phyloP scores from a whole-genome alignment of 2,113 vertebrate species.

The Cephalopterus ornatus region DNA sequence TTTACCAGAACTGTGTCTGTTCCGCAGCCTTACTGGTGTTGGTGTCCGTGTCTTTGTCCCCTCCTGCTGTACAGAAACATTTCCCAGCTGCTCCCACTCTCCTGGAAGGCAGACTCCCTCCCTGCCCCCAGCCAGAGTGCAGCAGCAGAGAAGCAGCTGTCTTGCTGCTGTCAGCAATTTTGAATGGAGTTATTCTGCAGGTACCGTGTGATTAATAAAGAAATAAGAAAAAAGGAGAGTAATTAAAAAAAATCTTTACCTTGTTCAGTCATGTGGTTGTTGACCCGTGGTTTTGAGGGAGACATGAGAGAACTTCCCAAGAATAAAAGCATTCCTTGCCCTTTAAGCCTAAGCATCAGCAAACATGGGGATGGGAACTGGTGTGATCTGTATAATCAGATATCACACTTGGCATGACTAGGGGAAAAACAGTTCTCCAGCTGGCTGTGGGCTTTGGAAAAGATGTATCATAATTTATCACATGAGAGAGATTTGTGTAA shows the following conservation, averaged over 20 bases:
- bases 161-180: neutral
- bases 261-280: neutral
- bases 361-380: conserved; percentile 9
- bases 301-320: neutral
- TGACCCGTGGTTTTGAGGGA: neutral
- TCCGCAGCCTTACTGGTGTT: neutral
- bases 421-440: conserved; percentile 49
- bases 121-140: too few relatives aligned
- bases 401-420: conserved; percentile 28
- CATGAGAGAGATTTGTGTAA: conserved; percentile 46
- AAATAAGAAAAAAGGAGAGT: neutral
- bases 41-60: neutral
- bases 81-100: neutral
- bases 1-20: neutral
- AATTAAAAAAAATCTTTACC: neutral
- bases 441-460: conserved; percentile 62
- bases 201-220: neutral
- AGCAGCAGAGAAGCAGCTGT: neutral
- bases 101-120: neutral
- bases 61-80: neutral
- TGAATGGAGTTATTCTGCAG: neutral
- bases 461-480: conserved; percentile 56
- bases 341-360: conserved; percentile 18
- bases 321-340: neutral
- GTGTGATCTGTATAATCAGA: conserved; percentile 35